Evolutionary conservation across 1,140 invertebrate genomes (phyloP), one percentile per base, ranked within the genome.

Genomic region (Zelostemma sp.): DNA sequence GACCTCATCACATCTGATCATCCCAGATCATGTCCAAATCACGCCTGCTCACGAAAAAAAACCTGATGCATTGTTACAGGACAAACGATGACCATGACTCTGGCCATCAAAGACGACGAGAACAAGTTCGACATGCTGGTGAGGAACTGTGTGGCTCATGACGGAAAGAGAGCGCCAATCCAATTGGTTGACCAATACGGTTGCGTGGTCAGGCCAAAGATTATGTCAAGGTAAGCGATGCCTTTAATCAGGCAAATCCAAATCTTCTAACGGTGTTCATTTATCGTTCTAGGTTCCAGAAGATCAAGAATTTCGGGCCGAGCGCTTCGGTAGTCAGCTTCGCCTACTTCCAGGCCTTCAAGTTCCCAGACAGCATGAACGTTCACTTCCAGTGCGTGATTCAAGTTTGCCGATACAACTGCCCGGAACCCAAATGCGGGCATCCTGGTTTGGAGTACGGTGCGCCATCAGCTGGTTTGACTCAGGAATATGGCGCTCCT

Each of bases 301-400:
- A 97, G 85, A 95, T 97, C 63, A 96, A 97, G 86, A 97, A 97
- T 87, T 97, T 97, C 64, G 96, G 95, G 0, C 93, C 94, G 0
- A 95, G 93, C 18, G 96, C 96, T 3, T 96, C 94, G 0, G 96
- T 97, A 0, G 93, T 97, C 0, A 95, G 94, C 46, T 97, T 96
- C 77, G 95, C 96, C 1, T 96, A 97, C 85, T 97, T 97, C 92
- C 94, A 96, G 86, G 95, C 95, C 0, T 97, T 97, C 86, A 97
- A 97, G 83, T 97, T 97, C 90, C 95, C 95, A 0, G 95, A 97
- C 80, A 96, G 94, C 8, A 97, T 97, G 95, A 96, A 97, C 78
- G 95, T 97, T 1, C 95, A 97, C 88, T 97, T 97, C 91, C 96
- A 97, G 82, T 97, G 95, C 79, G 94, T 96, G 1, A 97, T 97